Base-by-base conservation (phyloP, 2,888 invertebrate genomes). In the Strigamia transsilvanica region DNA sequence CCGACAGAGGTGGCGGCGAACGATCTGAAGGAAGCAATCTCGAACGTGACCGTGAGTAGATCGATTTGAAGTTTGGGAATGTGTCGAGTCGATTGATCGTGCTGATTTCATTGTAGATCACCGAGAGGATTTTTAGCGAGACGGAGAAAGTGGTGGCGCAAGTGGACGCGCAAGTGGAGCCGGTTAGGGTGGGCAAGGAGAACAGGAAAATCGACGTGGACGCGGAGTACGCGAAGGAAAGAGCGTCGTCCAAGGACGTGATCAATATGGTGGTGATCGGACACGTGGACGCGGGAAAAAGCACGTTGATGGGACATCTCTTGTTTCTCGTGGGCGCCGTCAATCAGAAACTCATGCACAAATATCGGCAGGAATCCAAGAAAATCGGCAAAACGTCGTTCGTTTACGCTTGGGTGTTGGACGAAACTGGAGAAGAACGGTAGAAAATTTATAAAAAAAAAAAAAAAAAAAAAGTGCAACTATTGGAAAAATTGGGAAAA, bases 381-480 rank as follows among this genome's bases (percentile, higher is more conserved):
- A 98, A 99, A 88, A 90, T 97, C 85, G 99, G 99, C 3, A 99
- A 99, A 88, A 96, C 97, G 86, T 98, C 98, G 84, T 99, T 99
- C 86, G 94, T 97, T 90, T 99, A 95, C 89, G 99, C 99, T 3
- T 99, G 99, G 99, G 97, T 99, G 2, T 90, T 99, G 81, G 99
- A 99, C 89, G 99, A 99, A 89, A 99, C 98, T 83, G 97, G 97
- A 0, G 99, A 99, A 88, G 99, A 99, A 89, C 92, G 93, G 92
- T 91, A 85, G 84, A 18, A 21, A 23, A 73, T 10, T 32, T n/a
- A n/a, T n/a, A n/a, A n/a, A n/a, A n/a, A n/a, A n/a, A n/a, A n/a
- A n/a, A n/a, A n/a, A n/a, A n/a, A n/a, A n/a, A n/a, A n/a, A n/a
- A n/a, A n/a, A n/a, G n/a, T n/a, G n/a, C n/a, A n/a, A n/a, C n/a